Evolutionary conservation across 2,888 invertebrate genomes (phyloP), one percentile per base, ranked within the genome.

Genomic region (Drosophila vallismaia): DNA sequence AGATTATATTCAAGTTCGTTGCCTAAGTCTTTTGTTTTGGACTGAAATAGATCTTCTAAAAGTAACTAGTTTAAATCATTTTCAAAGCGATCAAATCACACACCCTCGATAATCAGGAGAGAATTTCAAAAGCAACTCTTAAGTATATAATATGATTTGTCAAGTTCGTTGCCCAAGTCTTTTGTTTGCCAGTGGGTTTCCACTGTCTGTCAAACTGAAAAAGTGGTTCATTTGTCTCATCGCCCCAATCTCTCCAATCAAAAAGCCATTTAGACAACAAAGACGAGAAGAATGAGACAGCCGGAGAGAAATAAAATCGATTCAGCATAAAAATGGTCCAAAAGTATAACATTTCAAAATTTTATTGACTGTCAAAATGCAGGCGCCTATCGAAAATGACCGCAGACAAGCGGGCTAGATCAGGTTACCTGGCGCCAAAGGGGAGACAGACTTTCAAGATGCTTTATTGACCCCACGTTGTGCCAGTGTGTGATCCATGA

Each of bases 331-430:
- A 71, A 75, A 74, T 67, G 62, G 56, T 58, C 52, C 62, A 73
- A 76, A 86, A 88, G 89, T 88, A 88, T 87, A 88, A 78, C 86
- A 86, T 87, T 87, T 87, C 89, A 88, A 86, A 88, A 74, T 82
- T 88, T 86, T 87, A 88, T 86, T 86, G 82, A 79, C 84, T 88
- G 88, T 88, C 89, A 87, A 87, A 88, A 87, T 79, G 55, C 56
- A 69, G 66, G 67, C 66, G 67, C 67, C 67, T 42, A 48, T 26
- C 12, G 57, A 58, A 48, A 67, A 53, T 53, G 56, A 45, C 26
- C 19, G 40, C 40, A 57, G 53, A 63, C 63, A 57, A 54, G 62
- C 55, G 69, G 66, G 63, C 45, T 44, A 29, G 48, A 64, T 64
- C 66, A 50, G 14, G 55, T 57, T 56, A 46, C 56, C 50, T 72